Evolutionary conservation across 2,113 vertebrate genomes (phyloP).

Genomic region (Leptodactylus fuscus): DNA sequence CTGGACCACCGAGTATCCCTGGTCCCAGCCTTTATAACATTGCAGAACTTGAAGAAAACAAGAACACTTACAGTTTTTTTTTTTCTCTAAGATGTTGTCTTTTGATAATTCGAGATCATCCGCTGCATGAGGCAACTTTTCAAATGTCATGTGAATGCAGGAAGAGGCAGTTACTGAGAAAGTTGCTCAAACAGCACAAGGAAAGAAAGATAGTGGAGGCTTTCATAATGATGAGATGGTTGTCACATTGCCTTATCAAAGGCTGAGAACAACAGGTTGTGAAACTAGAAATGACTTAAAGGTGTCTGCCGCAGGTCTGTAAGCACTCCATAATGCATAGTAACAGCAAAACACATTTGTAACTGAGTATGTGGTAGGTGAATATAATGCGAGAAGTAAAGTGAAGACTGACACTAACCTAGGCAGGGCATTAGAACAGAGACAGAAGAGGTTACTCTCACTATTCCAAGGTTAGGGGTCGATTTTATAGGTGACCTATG

Average conservation of each 20-base stretch:
- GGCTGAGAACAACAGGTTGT: conserved; percentile 17
- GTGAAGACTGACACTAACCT: background rate
- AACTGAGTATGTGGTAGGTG: background rate
- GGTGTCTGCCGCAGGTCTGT: background rate
- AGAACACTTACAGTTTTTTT: background rate
- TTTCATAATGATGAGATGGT: conserved; percentile 54
- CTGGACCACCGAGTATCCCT: background rate
- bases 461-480: too few relatives aligned
- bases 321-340: background rate
- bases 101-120: conserved; percentile 37
- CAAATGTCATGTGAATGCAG: conserved; percentile 33
- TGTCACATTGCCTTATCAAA: conserved; percentile 54
- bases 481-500: too few relatives aligned
- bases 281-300: conserved; percentile 41
- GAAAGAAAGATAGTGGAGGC: conserved; percentile 49
- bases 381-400: background rate
- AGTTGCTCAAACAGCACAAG: conserved; percentile 47
- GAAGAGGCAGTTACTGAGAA: conserved; percentile 55
- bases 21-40: background rate
- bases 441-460: background rate
- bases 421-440: background rate
- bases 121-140: conserved; percentile 28
- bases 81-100: conserved; percentile 29
- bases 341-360: background rate
- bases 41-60: background rate